Conservation (phyloP, 2,797 vertebrate species). For the Borostomias antarcticus region DNA sequence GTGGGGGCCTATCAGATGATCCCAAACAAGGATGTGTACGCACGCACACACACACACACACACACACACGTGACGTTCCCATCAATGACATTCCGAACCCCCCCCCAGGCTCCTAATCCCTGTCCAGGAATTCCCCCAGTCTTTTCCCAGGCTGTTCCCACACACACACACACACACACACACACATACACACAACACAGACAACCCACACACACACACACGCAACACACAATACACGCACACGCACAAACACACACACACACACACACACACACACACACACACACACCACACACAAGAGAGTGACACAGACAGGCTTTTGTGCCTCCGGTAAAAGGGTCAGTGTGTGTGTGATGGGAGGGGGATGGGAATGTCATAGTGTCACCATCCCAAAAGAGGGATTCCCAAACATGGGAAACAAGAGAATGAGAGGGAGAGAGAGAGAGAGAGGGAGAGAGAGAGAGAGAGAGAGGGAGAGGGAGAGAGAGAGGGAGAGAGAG, state of each 20-base stretch:
- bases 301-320: conserved; percentile 30
- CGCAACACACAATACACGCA: background rate
- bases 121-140: background rate
- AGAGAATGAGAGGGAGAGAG: background rate
- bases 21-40: conserved; percentile 16
- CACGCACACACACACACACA: conserved; percentile 16
- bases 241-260: background rate
- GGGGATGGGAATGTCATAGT: background rate
- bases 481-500: background rate
- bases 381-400: background rate
- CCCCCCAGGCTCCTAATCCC: background rate
- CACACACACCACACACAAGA: background rate
- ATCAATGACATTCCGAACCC: background rate
- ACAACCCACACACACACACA: conserved; percentile 1
- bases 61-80: too few species aligned
- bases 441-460: background rate
- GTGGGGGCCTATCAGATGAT: too few species aligned
- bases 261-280: background rate
- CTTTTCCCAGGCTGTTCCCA: conserved; percentile 9
- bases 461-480: conserved; percentile 1
- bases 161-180: background rate
- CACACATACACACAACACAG: conserved; percentile 5
- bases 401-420: background rate
- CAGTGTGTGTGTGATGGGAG: background rate
- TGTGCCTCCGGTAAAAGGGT: conserved; percentile 13